Base-by-base conservation (phyloP, 1,140 invertebrate genomes). In the Drusus annulatus region DNA sequence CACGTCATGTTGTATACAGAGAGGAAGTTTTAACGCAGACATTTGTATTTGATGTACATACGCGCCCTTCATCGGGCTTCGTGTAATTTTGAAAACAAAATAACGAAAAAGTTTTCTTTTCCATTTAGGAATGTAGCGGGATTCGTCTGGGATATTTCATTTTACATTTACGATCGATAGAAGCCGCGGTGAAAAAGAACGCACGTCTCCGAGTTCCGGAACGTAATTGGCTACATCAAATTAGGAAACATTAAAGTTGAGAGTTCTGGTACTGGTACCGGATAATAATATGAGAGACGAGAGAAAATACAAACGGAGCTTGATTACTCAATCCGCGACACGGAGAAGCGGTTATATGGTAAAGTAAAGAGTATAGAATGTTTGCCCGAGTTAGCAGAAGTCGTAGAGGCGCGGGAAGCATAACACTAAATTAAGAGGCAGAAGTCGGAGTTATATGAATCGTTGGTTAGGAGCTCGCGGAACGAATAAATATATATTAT, bases 401-500 rank as follows among this genome's bases (percentile, higher is more conserved):
- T n/a, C 25, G 0, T 10, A 15, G 36, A 69, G 65, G 65, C 65
- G 65, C 65, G 51, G 65, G 65, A 69, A 69, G 65, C 65, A 69
- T 69, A 69, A 69, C 65, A 69, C 65, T 69, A 69, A 69, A 69
- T 69, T 69, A 69, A 69, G 69, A 56, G 25, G 28, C 21, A 69
- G 65, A 74, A 28, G 50, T 56, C 69, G 16, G 52, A 74, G 52
- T 56, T 74, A 74, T 74, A 74, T 56, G 69, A 74, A 56, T 74
- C 69, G 31, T 19, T 58, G 71, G 25, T 58, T 76, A 54, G 56
- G 60, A 62, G n/a, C 74, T 62, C 52, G 74, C 54, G 56, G 45
- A 76, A 76, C 58, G 56, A 50, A 76, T 76, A 76, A 62, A 76
- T 62, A 76, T 62, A 76, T 62, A 76, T 74, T 74, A 74, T 62